A percentile compares a stretch with the other conserved stretches of the same genome.
Evolutionary conservation across 1,140 invertebrate genomes (phyloP).

Genomic region (Conus betulinus): DNA sequence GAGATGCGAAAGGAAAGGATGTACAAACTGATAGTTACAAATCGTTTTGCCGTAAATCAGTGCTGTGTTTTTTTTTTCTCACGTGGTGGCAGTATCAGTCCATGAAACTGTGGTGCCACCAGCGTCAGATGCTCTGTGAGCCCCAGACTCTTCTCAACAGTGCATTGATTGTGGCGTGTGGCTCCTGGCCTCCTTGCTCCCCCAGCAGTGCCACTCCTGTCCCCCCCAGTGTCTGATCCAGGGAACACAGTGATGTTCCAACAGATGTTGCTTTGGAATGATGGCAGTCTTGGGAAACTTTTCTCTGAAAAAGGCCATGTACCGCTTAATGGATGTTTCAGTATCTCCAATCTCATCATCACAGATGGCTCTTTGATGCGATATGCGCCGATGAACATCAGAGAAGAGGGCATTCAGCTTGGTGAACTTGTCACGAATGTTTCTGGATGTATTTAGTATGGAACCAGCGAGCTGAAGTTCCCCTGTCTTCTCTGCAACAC

Average conservation of each 20-base stretch:
- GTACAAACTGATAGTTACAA: no score
- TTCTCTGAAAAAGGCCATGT: background rate
- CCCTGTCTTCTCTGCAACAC: background rate
- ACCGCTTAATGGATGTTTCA: background rate
- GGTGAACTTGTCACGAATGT: background rate
- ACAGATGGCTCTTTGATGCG: background rate
- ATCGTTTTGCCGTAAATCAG: no score
- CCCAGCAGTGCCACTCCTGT: background rate
- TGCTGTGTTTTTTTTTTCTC: no score
- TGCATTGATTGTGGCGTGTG: slow-evolving; percentile 2
- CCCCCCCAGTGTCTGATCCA: background rate
- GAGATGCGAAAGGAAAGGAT: no score
- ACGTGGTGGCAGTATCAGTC: background rate
- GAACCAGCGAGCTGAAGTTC: background rate
- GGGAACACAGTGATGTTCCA: slow-evolving; percentile 12
- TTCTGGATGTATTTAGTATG: background rate
- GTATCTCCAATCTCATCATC: background rate
- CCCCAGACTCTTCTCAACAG: background rate
- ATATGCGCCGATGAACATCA: background rate
- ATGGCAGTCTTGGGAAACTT: background rate
- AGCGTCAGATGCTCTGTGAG: background rate
- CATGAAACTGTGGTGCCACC: background rate
- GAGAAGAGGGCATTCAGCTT: slow-evolving; percentile 8
- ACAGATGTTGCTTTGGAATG: slow-evolving; percentile 9
- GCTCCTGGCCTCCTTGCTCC: slow-evolving; percentile 8